These are phyloP conservation scores for Characodon lateralis DNA, from an alignment of 2,797 vertebrate genomes.

Conservation along the genomic window DNA sequence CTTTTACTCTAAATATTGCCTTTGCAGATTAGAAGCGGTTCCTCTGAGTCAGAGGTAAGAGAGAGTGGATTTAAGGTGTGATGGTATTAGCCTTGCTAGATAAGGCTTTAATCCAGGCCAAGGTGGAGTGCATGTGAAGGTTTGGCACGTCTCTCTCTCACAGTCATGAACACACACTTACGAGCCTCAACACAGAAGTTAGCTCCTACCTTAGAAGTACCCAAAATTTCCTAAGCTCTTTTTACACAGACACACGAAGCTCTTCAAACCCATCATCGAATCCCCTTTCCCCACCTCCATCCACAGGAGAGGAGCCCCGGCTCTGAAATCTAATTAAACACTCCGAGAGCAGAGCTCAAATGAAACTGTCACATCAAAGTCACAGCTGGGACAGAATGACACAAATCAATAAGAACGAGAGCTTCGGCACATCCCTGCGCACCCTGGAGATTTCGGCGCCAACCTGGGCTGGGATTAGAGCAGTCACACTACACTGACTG, in stretches of 20 bases:
- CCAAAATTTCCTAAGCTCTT: constrained; percentile 22
- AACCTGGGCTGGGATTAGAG: constrained; percentile 41
- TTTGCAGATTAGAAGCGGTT: constrained; percentile 45
- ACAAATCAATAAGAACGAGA: constrained; percentile 68
- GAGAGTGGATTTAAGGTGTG: constrained; percentile 53
- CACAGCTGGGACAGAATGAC: constrained; percentile 60
- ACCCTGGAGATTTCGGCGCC: constrained; percentile 42
- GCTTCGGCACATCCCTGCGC: constrained; percentile 40
- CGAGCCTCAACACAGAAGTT: constrained; percentile 33
- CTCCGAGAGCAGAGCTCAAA: constrained; percentile 62
- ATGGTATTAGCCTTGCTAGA: constrained; percentile 50
- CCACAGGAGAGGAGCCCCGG: constrained; percentile 52
- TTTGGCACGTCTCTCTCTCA: constrained; percentile 36
- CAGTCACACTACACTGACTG: constrained; percentile 21
- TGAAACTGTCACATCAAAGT: constrained; percentile 74
- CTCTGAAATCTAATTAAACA: constrained; percentile 71
- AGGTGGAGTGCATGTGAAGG: constrained; percentile 41
- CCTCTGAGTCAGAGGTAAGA: constrained; percentile 53
- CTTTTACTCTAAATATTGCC: constrained; percentile 47
- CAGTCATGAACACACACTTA: constrained; percentile 1
- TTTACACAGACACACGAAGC: constrained; percentile 11
- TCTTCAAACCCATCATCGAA: constrained; percentile 49
- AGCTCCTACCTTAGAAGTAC: constrained; percentile 31
- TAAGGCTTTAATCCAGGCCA: constrained; percentile 56
- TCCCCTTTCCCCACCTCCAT: constrained; percentile 47